Evolutionary conservation across 1,140 invertebrate species (phyloP).

Genomic region (Rhopalosiphum padi): DNA sequence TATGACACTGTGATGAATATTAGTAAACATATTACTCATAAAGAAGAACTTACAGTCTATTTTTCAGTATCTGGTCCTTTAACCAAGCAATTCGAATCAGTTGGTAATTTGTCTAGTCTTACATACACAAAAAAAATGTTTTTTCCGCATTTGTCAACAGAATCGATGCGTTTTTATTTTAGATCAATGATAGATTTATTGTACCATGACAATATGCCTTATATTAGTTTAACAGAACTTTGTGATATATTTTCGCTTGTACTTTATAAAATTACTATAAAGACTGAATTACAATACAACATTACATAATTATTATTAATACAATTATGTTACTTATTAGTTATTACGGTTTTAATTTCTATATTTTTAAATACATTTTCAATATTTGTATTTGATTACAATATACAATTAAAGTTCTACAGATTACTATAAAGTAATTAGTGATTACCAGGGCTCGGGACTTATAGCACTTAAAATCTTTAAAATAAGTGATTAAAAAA

Average conservation of each 20-base stretch:
- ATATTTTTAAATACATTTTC: background rate
- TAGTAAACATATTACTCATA: background rate
- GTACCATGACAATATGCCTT: background rate
- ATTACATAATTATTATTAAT: background rate
- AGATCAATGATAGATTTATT: constrained; percentile 10
- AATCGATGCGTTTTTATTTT: constrained; percentile 11
- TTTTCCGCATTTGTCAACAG: constrained; percentile 47
- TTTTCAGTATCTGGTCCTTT: constrained; percentile 30
- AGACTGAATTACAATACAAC: background rate
- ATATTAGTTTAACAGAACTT: background rate
- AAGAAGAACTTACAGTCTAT: background rate
- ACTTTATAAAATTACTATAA: constrained; percentile 46
- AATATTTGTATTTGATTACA: background rate
- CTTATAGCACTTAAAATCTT: too few relatives aligned
- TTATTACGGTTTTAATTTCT: background rate
- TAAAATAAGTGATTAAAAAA: too few relatives aligned
- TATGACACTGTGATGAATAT: constrained; percentile 18
- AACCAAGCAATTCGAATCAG: background rate
- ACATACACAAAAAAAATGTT: constrained; percentile 17
- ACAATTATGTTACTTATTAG: background rate
- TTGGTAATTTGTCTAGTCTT: background rate
- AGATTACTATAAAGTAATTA: background rate
- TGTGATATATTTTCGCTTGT: constrained; percentile 39
- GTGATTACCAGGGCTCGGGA: too few relatives aligned
- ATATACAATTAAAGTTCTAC: background rate